Percentiles rank a stretch among this genome's conserved stretches.
phyloP scores from a whole-genome alignment of 2,113 vertebrate genomes.

The Sinocyclocheilus maitianheensis region DNA sequence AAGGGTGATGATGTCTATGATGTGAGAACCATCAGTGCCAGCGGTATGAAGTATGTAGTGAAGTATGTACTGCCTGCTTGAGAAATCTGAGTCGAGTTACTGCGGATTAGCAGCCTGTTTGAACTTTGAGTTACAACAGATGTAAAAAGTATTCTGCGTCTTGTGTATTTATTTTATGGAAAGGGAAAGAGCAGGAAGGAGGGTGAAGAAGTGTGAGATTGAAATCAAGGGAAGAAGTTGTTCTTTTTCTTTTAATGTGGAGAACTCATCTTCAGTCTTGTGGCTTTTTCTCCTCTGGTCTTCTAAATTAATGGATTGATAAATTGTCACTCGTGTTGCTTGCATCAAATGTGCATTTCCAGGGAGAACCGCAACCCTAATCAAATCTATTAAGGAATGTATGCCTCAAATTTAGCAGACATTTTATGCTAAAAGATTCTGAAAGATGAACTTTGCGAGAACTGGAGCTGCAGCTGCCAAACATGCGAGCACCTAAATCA shows the following conservation, averaged over 20 bases:
- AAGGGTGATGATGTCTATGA: constrained; percentile 14
- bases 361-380: constrained; percentile 49
- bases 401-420: constrained; percentile 25
- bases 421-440: constrained; percentile 34
- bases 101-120: constrained; percentile 39
- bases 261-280: constrained; percentile 18
- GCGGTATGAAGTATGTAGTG: constrained; percentile 22
- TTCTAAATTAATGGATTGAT: not conserved
- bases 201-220: not conserved
- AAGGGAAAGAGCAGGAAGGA: constrained; percentile 2
- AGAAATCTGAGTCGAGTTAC: constrained; percentile 31
- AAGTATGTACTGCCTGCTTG: constrained; percentile 12
- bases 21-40: constrained; percentile 17
- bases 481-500: constrained; percentile 32
- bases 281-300: constrained; percentile 16
- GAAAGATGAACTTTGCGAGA: constrained; percentile 45
- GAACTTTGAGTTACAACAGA: constrained; percentile 59
- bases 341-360: constrained; percentile 49
- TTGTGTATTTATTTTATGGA: constrained; percentile 15
- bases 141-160: constrained; percentile 47
- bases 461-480: constrained; percentile 17
- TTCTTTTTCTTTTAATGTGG: constrained; percentile 16
- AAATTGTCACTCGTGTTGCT: constrained; percentile 25
- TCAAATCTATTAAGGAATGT: constrained; percentile 49
- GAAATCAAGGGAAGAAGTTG: not conserved